Evolutionary conservation across 1,140 invertebrate genomes (phyloP).

Genomic region (Nephotettix cincticeps): DNA sequence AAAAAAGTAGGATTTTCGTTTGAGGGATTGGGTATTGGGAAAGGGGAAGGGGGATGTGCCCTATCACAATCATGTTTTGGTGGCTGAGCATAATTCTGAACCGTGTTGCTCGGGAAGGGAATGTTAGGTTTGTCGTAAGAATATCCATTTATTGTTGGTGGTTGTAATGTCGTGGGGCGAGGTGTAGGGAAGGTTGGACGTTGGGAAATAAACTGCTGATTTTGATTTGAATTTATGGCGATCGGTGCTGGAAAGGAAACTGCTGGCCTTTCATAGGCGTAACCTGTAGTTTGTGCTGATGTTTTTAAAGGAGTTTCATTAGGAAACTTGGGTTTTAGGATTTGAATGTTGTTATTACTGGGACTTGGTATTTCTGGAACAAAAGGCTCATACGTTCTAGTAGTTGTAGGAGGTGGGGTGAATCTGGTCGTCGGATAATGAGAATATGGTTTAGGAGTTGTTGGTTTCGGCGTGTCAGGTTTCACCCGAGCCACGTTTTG

Average conservation of each 20-base stretch:
- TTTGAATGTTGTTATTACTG: not conserved
- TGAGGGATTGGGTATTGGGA: not conserved
- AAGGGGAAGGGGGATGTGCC: not conserved
- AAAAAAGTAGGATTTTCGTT: not conserved
- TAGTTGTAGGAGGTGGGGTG: not conserved
- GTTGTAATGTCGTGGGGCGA: not conserved
- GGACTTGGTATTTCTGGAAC: not conserved
- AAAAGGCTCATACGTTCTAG: not conserved
- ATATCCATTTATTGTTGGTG: not conserved
- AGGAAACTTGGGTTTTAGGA: not conserved
- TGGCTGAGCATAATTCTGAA: not conserved
- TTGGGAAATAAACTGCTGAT: not conserved
- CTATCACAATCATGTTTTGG: not conserved
- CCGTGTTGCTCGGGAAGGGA: slow-evolving; percentile 5
- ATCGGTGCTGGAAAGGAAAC: not conserved
- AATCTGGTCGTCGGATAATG: not conserved
- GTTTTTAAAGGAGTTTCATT: not conserved
- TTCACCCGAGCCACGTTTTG: not conserved
- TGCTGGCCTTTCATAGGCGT: not conserved
- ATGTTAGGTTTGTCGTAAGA: not conserved
- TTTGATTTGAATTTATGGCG: not conserved
- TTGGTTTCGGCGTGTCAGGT: not conserved
- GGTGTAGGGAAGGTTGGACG: not conserved
- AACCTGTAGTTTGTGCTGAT: not conserved
- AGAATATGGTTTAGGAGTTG: not conserved